phyloP scores from a whole-genome alignment of 2,797 vertebrate genomes.

The Cheirogaleus major region DNA sequence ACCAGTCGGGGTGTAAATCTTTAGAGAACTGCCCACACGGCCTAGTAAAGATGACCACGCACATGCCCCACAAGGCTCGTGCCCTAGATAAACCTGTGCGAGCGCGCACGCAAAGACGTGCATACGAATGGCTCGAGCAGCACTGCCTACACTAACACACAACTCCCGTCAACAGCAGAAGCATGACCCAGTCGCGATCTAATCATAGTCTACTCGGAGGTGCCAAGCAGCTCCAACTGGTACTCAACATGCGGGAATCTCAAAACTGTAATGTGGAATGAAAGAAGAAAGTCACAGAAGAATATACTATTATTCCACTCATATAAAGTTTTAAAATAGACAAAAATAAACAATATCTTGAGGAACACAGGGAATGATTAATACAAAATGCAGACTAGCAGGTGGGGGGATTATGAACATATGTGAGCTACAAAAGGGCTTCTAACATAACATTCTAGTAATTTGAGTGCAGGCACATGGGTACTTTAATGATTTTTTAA shows the following conservation, averaged over 20 bases:
- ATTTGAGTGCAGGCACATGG: background rate
- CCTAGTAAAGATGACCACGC: fast-evolving
- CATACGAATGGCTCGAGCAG: fast-evolving
- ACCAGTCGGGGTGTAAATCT: fast-evolving
- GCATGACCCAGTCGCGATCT: fast-evolving
- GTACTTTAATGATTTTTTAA: background rate
- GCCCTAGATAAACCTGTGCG: background rate
- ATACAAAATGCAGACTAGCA: background rate
- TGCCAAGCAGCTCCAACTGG: fast-evolving
- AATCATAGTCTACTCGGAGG: background rate
- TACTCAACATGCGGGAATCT: fast-evolving
- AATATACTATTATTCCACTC: background rate
- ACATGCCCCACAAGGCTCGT: fast-evolving
- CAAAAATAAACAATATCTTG: background rate
- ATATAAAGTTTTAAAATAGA: background rate
- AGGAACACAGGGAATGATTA: background rate
- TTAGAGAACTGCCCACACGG: background rate
- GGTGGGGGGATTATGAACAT: background rate
- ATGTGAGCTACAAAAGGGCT: background rate
- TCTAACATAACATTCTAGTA: background rate
- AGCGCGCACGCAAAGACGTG: fast-evolving
- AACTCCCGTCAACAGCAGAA: background rate
- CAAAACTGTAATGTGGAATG: background rate
- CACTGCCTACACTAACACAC: background rate
- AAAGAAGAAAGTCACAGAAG: background rate